Conservation (phyloP, 2,113 vertebrate species). For the Lipotes vexillifer region DNA sequence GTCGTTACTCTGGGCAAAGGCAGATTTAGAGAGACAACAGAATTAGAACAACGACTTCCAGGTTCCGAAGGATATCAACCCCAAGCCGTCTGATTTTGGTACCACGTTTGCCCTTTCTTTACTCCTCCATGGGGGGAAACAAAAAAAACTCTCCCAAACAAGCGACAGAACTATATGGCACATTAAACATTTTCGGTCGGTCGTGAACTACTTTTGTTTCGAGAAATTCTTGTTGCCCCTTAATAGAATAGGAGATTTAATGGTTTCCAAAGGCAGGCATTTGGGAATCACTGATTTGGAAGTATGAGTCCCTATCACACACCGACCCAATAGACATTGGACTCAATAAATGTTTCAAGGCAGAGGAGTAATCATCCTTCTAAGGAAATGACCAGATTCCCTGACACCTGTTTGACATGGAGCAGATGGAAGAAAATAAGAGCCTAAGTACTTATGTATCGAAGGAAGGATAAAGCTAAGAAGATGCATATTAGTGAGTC, state of each 20-base stretch:
- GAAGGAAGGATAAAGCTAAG: neutral
- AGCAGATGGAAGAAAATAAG: neutral
- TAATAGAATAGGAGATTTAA: neutral
- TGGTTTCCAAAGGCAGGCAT: neutral
- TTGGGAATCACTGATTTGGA: neutral
- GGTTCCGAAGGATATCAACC: neutral
- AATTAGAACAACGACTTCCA: neutral
- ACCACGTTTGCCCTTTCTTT: neutral
- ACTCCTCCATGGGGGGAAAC: neutral
- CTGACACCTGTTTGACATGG: neutral
- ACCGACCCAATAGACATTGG: neutral
- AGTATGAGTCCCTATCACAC: neutral
- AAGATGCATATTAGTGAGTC: neutral
- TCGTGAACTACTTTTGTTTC: neutral
- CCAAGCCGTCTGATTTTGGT: neutral
- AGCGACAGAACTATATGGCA: slow-evolving; percentile 3
- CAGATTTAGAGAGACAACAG: neutral
- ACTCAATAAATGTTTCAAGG: neutral
- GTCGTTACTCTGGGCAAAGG: neutral
- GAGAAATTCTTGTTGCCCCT: neutral
- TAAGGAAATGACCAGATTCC: neutral
- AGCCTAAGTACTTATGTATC: neutral
- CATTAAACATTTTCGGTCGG: neutral
- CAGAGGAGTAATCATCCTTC: neutral
- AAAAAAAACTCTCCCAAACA: neutral